These are phyloP conservation scores for Equus przewalskii DNA, from an alignment of 2,113 vertebrate genomes.

Conservation along the genomic window DNA sequence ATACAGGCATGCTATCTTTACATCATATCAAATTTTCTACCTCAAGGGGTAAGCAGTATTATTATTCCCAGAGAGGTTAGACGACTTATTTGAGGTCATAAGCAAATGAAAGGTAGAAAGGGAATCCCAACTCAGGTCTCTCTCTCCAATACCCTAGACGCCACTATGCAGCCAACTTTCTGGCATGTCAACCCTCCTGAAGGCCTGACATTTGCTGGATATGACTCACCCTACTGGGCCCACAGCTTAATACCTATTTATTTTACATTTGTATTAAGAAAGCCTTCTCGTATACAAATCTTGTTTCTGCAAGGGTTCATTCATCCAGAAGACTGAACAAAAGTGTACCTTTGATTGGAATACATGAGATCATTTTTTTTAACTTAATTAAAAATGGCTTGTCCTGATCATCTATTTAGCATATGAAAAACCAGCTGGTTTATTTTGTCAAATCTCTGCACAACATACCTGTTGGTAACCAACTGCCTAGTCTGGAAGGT, in stretches of 20 bases:
- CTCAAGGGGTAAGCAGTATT: not conserved
- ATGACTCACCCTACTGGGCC: not conserved
- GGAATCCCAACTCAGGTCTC: not conserved
- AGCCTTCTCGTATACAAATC: not conserved
- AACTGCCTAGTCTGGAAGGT: not conserved
- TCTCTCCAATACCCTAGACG: not conserved
- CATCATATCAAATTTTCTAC: not conserved
- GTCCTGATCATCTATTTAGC: not conserved
- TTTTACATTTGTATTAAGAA: not conserved
- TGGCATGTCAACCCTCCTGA: not conserved
- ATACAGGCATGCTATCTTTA: not conserved
- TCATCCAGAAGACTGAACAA: constrained; percentile 60
- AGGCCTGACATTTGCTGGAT: not conserved
- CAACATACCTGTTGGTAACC: not conserved
- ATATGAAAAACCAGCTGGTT: not conserved
- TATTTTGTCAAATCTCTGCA: not conserved
- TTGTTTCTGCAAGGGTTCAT: not conserved
- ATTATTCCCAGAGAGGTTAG: not conserved
- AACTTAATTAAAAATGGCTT: constrained; percentile 51
- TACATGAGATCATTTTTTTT: not conserved
- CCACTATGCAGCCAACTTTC: not conserved
- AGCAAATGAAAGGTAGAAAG: not conserved
- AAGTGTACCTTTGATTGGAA: constrained; percentile 46
- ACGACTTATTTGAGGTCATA: not conserved
- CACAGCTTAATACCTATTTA: not conserved